Percentiles rank a stretch among this genome's conserved stretches.
These are phyloP conservation scores for Pandemis cinnamomeana DNA, from an alignment of 2,888 invertebrate species.

Conservation along the genomic window DNA sequence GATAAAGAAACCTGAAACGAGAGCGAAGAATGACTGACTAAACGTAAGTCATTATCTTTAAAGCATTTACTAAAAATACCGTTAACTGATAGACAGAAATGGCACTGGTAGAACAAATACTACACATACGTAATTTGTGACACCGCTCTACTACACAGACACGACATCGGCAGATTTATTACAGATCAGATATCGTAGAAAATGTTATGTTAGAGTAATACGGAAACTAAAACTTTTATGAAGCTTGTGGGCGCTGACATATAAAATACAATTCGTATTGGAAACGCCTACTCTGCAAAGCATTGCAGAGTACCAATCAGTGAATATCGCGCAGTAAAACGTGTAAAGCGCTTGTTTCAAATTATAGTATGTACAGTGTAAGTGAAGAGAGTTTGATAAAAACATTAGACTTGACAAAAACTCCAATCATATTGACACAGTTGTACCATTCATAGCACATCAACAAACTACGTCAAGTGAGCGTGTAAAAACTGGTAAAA, in stretches of 20 bases:
- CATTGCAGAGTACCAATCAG: not conserved
- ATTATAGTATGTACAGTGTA: not conserved
- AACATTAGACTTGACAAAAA: not conserved
- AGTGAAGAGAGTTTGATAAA: not conserved
- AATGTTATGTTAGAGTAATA: slow-evolving; percentile 23
- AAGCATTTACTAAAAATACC: not conserved
- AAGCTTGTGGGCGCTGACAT: slow-evolving; percentile 2
- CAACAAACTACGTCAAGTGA: slow-evolving; percentile 5
- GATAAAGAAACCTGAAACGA: too few relatives aligned
- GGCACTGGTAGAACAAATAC: slow-evolving; percentile 13
- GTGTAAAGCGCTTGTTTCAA: not conserved
- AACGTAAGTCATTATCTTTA: too few relatives aligned
- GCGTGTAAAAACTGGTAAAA: not conserved
- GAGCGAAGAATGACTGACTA: too few relatives aligned
- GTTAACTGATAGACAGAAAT: not conserved
- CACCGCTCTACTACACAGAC: slow-evolving; percentile 19
- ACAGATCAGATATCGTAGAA: not conserved
- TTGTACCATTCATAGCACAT: slow-evolving; percentile 5
- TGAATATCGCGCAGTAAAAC: not conserved
- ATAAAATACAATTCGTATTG: not conserved
- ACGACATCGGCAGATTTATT: slow-evolving; percentile 24
- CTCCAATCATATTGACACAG: slow-evolving; percentile 11
- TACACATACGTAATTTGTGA: slow-evolving; percentile 27
- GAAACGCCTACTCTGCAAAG: too few relatives aligned
- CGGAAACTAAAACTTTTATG: not conserved